A percentile compares a stretch with the other conserved stretches of the same genome.
These are phyloP conservation scores for Argyresthia goedartella DNA, from an alignment of 2,888 invertebrate genomes.

Conservation along the genomic window DNA sequence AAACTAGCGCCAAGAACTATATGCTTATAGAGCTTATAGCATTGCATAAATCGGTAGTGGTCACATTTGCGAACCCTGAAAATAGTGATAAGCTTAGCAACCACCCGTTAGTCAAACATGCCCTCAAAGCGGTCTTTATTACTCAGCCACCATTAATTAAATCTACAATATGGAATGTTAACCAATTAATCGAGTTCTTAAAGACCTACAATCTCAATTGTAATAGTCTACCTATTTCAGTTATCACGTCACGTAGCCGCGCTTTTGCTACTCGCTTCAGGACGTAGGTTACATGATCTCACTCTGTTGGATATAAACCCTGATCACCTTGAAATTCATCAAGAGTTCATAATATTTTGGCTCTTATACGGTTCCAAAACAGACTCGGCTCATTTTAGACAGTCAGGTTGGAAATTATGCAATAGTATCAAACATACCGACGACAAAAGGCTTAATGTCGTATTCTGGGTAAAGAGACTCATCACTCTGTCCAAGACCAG, in stretches of 20 bases:
- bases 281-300: constrained; percentile 12
- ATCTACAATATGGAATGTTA: constrained; percentile 15
- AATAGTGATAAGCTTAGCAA: constrained; percentile 3
- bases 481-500: constrained; percentile 1
- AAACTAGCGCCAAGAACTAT: constrained; percentile 9
- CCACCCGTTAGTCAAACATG: constrained; percentile 13
- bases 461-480: constrained; percentile 8
- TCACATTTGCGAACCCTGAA: constrained; percentile 14
- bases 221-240: constrained; percentile 4
- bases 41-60: constrained; percentile 20
- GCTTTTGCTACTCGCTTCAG: constrained; percentile 10
- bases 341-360: constrained; percentile 11
- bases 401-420: constrained; percentile 14
- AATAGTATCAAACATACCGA: too few relatives aligned
- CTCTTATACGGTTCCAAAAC: constrained; percentile 15
- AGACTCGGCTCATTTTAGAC: constrained; percentile 10
- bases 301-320: background rate
- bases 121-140: constrained; percentile 11
- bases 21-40: too few relatives aligned
- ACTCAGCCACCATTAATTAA: constrained; percentile 6
- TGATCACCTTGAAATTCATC: background rate
- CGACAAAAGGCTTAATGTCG: constrained; percentile 7
- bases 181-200: constrained; percentile 2
- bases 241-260: constrained; percentile 3
- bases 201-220: background rate